Percentiles rank a stretch among this genome's conserved stretches.
phyloP scores from a whole-genome alignment of 2,888 invertebrate genomes.

The Dolomedes plantarius region DNA sequence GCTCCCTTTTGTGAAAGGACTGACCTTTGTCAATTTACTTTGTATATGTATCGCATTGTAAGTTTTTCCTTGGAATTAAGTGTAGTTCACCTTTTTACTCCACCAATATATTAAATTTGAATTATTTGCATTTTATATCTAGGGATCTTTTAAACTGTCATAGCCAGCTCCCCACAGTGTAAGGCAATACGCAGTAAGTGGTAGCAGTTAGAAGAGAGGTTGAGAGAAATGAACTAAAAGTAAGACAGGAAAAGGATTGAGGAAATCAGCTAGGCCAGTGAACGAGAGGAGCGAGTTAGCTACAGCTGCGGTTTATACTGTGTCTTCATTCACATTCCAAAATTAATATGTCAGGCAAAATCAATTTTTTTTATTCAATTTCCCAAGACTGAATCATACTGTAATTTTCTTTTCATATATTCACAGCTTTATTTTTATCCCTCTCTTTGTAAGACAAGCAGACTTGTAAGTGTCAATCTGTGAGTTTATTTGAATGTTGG shows the following conservation, averaged over 20 bases:
- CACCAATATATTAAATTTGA: slow-evolving; percentile 21
- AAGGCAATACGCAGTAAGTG: slow-evolving; percentile 63
- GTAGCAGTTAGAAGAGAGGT: slow-evolving; percentile 66
- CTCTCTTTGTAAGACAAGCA: slow-evolving; percentile 59
- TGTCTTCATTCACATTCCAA: slow-evolving; percentile 61
- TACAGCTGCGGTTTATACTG: slow-evolving; percentile 59
- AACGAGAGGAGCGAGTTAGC: slow-evolving; percentile 55
- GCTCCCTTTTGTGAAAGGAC: neutral
- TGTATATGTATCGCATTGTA: neutral
- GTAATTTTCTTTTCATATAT: slow-evolving; percentile 37
- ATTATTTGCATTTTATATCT: slow-evolving; percentile 69
- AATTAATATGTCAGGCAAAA: slow-evolving; percentile 46
- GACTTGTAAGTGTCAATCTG: slow-evolving; percentile 57
- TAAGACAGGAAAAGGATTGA: slow-evolving; percentile 41
- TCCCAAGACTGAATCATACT: slow-evolving; percentile 63
- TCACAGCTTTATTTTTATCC: slow-evolving; percentile 34
- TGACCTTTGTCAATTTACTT: neutral
- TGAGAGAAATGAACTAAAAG: slow-evolving; percentile 55
- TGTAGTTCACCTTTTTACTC: slow-evolving; percentile 1
- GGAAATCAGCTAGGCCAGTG: slow-evolving; percentile 63
- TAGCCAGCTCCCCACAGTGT: slow-evolving; percentile 69
- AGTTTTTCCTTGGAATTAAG: slow-evolving; percentile 11
- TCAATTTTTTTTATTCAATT: slow-evolving; percentile 31
- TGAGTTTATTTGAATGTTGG: slow-evolving; percentile 44
- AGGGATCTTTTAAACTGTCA: slow-evolving; percentile 67